These are phyloP conservation scores for Nothobranchius furzeri DNA, from an alignment of 2,113 vertebrate species.

Conservation along the genomic window DNA sequence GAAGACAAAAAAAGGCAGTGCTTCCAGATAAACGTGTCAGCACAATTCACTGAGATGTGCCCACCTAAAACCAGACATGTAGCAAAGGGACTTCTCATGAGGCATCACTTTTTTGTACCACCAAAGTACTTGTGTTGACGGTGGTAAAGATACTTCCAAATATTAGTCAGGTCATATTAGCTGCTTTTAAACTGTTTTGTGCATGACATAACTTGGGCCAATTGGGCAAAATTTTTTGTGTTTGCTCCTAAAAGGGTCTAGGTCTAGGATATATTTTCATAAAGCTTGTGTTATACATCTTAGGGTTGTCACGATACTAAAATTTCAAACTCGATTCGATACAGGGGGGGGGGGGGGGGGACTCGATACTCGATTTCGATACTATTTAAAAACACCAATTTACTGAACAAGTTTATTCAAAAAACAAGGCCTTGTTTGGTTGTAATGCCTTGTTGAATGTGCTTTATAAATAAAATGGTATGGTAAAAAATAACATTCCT, in stretches of 20 bases:
- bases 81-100: conserved; percentile 29
- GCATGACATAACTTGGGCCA: neutral
- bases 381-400: no score
- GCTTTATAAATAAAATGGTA: no score
- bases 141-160: neutral
- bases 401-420: no score
- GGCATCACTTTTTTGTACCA: conserved; percentile 54
- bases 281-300: neutral
- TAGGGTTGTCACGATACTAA: no score
- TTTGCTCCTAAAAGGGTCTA: neutral
- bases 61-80: conserved; percentile 40
- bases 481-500: no score
- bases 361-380: no score
- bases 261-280: neutral
- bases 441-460: no score
- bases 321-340: no score
- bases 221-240: neutral
- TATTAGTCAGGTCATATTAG: conserved; percentile 1
- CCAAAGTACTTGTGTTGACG: conserved; percentile 37
- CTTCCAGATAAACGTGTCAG: conserved; percentile 57
- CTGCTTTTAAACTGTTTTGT: neutral
- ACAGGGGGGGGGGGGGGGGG: no score
- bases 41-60: conserved; percentile 45
- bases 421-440: no score
- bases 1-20: conserved; percentile 32